phyloP scores from a whole-genome alignment of 2,888 invertebrate species.

The Drosophila quinaria region DNA sequence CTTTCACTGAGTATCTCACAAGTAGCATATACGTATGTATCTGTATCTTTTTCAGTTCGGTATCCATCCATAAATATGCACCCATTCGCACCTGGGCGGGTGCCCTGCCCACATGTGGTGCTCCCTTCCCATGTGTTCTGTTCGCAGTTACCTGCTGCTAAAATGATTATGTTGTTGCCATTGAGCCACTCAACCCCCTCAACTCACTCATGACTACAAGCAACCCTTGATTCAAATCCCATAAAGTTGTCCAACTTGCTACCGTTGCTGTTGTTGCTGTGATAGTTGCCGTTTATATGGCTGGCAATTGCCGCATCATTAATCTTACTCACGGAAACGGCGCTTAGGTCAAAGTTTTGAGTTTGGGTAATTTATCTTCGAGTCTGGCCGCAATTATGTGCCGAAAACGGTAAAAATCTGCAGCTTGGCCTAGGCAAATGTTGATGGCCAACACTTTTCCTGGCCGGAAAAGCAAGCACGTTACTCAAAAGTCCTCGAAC shows the following conservation, averaged over 20 bases:
- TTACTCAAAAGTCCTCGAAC: constrained; percentile 10
- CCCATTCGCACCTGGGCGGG: constrained; percentile 72
- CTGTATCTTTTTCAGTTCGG: constrained; percentile 4
- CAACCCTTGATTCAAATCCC: constrained; percentile 68
- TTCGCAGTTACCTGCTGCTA: constrained; percentile 55
- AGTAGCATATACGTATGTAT: constrained; percentile 1
- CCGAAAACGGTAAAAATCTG: constrained; percentile 55
- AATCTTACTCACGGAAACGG: constrained; percentile 82
- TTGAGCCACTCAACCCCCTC: constrained; percentile 24
- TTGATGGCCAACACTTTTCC: constrained; percentile 14
- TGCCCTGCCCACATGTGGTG: constrained; percentile 59
- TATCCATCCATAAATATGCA: constrained; percentile 76
- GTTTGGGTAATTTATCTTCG: constrained; percentile 81
- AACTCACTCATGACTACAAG: constrained; percentile 1
- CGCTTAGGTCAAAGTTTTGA: constrained; percentile 82
- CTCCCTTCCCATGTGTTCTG: constrained; percentile 7
- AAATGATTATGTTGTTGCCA: constrained; percentile 76
- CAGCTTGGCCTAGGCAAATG: constrained; percentile 16
- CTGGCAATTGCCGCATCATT: constrained; percentile 73
- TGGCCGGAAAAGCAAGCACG: constrained; percentile 11
- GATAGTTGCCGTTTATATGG: constrained; percentile 73
- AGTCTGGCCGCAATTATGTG: constrained; percentile 79
- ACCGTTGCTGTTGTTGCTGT: constrained; percentile 37
- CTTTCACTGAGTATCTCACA: constrained; percentile 60
- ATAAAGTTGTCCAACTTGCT: constrained; percentile 69